Evolutionary conservation across 2,888 invertebrate species (phyloP), one percentile per base, ranked within the genome.

Genomic region (Heliconius hortense): DNA sequence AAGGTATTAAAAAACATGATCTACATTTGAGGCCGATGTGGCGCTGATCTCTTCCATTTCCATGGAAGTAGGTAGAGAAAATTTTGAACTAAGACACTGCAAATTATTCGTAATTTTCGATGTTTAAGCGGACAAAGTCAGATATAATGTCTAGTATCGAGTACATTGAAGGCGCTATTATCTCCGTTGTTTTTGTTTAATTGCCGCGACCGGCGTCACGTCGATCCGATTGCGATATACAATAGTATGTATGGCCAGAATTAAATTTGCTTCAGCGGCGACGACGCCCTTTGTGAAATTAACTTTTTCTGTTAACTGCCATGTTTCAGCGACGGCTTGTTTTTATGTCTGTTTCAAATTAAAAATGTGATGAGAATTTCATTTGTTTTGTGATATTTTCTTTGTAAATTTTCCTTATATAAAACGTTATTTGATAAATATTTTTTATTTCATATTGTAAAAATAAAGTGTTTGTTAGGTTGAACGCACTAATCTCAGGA

Each of bases 111-210:
- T 39, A 39, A 39, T 11, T 11, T 39, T 39, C 1, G 11, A 39
- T 39, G 11, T 39, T 11, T 2, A 11, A 31, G 8, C 31, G 31
- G 43, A 43, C 10, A 21, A 21, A 53, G 4, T 53, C 53, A 53
- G 56, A 11, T 63, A 31, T 31, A n/a, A 31, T 11, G 26, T 31
- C 21, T 10, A 63, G 63, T 63, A 35, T 3, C 15, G 7, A 63
- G 28, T 26, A 5, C 70, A 70, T 26, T 48, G 24, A 24, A 63
- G 31, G 28, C 53, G 68, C 48, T 48, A 73, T 73, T 76, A 68
- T 76, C 63, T 73, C 68, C 62, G 73, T 76, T 76, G 76, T 76
- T 76, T 73, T 68, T 69, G 68, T 68, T 63, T 76, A 76, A 76
- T 73, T 73, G 72, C 62, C 39, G 63, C 28, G 28, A 31, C 31